Evolutionary conservation across 2,888 invertebrate genomes (phyloP).

Genomic region (Zhuqinia jingwanae): DNA sequence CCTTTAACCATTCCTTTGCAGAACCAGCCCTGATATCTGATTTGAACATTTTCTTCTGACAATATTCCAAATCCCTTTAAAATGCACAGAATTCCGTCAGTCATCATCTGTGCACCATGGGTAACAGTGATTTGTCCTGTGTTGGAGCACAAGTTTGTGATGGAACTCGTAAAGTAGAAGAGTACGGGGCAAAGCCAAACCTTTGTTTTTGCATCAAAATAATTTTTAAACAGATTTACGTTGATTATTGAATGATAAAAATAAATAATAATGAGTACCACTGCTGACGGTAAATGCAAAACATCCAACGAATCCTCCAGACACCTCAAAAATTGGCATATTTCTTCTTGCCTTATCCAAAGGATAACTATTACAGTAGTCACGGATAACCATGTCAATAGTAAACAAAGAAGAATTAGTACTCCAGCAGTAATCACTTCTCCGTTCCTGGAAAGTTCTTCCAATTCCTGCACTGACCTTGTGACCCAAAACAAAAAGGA

Average conservation of each 20-base stretch:
- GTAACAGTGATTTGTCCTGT: conserved; percentile 57
- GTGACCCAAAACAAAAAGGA: conserved; percentile 59
- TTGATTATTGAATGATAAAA: too few relatives aligned
- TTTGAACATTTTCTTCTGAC: background rate
- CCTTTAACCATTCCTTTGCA: background rate
- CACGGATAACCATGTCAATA: conserved; percentile 56
- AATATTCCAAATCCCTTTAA: conserved; percentile 24
- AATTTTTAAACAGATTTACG: too few relatives aligned
- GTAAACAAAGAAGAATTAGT: conserved; percentile 40
- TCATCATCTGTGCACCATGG: conserved; percentile 57
- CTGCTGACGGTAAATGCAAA: conserved; percentile 49
- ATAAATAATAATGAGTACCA: conserved; percentile 4
- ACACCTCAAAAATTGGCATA: conserved; percentile 28
- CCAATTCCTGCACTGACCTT: conserved; percentile 32
- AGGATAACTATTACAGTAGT: conserved; percentile 15
- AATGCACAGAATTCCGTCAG: conserved; percentile 49
- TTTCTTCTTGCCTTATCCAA: conserved; percentile 42
- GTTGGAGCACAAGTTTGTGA: conserved; percentile 52
- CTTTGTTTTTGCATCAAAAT: background rate
- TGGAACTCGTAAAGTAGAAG: conserved; percentile 48
- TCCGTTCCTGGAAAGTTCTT: conserved; percentile 23
- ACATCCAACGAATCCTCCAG: conserved; percentile 46
- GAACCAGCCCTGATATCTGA: background rate
- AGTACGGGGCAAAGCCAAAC: conserved; percentile 56
- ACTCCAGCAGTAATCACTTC: conserved; percentile 40